Evolutionary conservation across 1,140 invertebrate genomes (phyloP), one percentile per base, ranked within the genome.

Genomic region (Drosophila ficusphila): DNA sequence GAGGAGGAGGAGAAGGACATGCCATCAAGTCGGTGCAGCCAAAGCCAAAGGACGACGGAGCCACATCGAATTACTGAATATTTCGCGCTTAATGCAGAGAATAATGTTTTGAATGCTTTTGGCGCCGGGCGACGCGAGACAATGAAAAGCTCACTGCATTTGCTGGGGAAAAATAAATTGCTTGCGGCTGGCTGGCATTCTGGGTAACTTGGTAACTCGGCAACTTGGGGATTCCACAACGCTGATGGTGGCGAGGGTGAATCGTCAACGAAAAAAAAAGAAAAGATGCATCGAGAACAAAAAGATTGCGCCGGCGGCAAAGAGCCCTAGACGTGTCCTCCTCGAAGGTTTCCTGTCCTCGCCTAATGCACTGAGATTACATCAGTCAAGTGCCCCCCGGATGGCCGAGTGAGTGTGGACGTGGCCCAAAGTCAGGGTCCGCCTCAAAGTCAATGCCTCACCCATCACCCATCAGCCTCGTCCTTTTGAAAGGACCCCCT

Each of bases 291-390:
- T 72, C 69, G 68, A 56, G 52, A 71, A 71, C 67, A 72, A 72
- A 72, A 72, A 72, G 68, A 51, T 60, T 60, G 68, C 47, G 39
- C 41, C 65, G 16, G 61, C 65, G 64, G 62, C 62, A 21, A 46
- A 72, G 69, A 31, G 68, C 41, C 56, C 69, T 72, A 72, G 69
- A 72, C 68, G 69, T 72, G 69, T 72, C 56, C 68, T 72, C 46
- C 68, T 72, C 46, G 69, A 72, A 61, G 69, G 47, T 51, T 72
- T 72, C 69, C 69, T 72, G 67, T 72, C 68, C 68, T 72, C 69
- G 69, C 39, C 69, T 72, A 72, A 72, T 72, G 69, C 68, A 72
- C 69, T 61, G 56, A 62, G 69, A 72, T 72, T 72, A 72, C 69
- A 72, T 72, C 69, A 72, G 69, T 72, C 69, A 72, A 72, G 69